Evolutionary conservation across 2,113 vertebrate genomes (phyloP).

Genomic region (Dendropsophus ebraccatus): DNA sequence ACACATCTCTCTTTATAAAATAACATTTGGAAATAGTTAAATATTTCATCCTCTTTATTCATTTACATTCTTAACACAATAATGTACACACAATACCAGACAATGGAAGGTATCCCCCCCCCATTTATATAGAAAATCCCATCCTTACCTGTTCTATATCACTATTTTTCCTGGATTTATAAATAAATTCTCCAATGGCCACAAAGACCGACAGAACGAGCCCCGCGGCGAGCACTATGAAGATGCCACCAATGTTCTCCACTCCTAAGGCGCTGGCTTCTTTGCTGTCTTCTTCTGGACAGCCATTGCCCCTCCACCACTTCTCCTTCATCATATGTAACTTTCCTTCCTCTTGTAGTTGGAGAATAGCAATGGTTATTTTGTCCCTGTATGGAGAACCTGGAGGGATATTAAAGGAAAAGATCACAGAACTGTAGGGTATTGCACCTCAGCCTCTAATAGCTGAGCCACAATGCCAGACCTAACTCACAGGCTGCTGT

Average conservation of each 20-base stretch:
- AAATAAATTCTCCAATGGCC: constrained; percentile 96
- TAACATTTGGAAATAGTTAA: no score
- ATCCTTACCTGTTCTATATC: constrained; percentile 90
- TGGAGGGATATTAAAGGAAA: constrained; percentile 60
- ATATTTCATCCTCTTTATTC: no score
- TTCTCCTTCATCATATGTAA: constrained; percentile 99
- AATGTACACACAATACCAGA: no score
- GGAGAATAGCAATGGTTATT: constrained; percentile 95
- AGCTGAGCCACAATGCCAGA: no score
- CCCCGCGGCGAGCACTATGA: constrained; percentile 94
- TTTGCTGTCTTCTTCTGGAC: constrained; percentile 94
- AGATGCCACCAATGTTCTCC: constrained; percentile 98
- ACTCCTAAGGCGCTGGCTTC: constrained; percentile 95
- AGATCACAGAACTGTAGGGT: neutral
- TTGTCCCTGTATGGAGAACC: constrained; percentile 96
- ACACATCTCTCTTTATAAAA: no score
- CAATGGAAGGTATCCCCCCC: neutral
- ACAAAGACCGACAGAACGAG: constrained; percentile 97
- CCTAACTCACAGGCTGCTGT: no score
- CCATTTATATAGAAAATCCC: neutral
- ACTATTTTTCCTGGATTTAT: constrained; percentile 90
- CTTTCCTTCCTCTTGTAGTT: constrained; percentile 96
- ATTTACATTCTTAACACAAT: no score
- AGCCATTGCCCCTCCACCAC: constrained; percentile 96
- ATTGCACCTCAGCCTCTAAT: no score